Evolutionary conservation across 2,797 vertebrate species (phyloP).

Genomic region (Ctenochaetus hawaiiensis): DNA sequence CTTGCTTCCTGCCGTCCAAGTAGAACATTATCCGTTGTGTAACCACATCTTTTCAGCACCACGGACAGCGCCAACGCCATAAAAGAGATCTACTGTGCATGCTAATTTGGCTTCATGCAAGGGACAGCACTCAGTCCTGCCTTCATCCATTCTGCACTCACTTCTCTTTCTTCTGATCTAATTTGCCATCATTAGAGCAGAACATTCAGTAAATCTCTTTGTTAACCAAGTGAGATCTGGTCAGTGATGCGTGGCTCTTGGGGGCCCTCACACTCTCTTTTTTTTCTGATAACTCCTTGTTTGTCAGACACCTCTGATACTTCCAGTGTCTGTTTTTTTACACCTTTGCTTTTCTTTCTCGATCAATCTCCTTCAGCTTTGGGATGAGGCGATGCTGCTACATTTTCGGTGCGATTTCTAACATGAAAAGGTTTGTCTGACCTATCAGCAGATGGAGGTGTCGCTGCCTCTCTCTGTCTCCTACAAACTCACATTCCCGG

Average conservation of each 20-base stretch:
- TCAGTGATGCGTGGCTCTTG: constrained; percentile 7
- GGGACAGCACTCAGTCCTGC: constrained; percentile 61
- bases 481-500: constrained; percentile 5
- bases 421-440: constrained; percentile 50
- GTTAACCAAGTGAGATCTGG: constrained; percentile 41
- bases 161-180: constrained; percentile 45
- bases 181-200: constrained; percentile 65
- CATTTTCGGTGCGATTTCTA: constrained; percentile 39
- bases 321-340: constrained; percentile 14
- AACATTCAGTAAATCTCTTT: constrained; percentile 59
- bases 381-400: constrained; percentile 24
- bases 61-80: constrained; percentile 70
- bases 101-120: constrained; percentile 69
- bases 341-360: constrained; percentile 1
- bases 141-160: constrained; percentile 52
- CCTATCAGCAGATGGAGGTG: constrained; percentile 39
- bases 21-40: constrained; percentile 74
- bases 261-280: neutral
- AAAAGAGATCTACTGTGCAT: constrained; percentile 70
- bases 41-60: constrained; percentile 76
- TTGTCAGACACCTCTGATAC: constrained; percentile 37
- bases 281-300: constrained; percentile 53
- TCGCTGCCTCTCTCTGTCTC: constrained; percentile 29
- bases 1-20: constrained; percentile 58
- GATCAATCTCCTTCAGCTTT: constrained; percentile 23